phyloP scores from a whole-genome alignment of 2,113 vertebrate genomes.

The Dasyornis broadbenti region DNA sequence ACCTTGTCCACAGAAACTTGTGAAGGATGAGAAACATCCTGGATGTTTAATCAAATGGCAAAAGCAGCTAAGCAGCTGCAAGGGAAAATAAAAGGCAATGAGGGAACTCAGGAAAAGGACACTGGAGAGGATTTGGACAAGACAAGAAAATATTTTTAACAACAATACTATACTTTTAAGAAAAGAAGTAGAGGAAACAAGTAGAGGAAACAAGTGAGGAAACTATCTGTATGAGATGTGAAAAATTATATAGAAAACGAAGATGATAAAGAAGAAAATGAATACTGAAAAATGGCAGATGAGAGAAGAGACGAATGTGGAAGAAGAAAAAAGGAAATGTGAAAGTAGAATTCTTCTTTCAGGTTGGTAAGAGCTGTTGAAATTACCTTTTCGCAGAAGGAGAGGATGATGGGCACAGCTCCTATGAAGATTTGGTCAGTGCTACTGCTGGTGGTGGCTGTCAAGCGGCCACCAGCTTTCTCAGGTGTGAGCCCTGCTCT shows the following conservation, averaged over 20 bases:
- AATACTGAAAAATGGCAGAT: background rate
- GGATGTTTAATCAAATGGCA: background rate
- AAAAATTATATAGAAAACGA: background rate
- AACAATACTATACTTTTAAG: background rate
- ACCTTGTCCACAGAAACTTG: background rate
- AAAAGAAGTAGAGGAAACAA: background rate
- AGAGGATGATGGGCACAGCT: background rate
- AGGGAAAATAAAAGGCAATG: background rate
- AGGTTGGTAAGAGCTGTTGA: background rate
- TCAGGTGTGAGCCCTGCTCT: background rate
- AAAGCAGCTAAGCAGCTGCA: background rate
- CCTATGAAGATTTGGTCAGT: fast-evolving
- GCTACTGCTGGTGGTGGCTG: background rate
- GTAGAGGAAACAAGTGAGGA: background rate
- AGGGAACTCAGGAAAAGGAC: background rate
- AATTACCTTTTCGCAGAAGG: background rate
- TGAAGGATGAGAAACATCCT: background rate
- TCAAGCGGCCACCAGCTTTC: background rate
- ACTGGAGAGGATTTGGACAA: background rate
- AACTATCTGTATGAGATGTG: background rate
- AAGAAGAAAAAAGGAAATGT: background rate
- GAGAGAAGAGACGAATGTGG: background rate
- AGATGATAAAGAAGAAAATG: background rate
- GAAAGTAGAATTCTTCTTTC: background rate
- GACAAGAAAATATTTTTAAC: background rate